These are phyloP conservation scores for Forpus xanthops DNA, from an alignment of 2,797 vertebrate species.

Conservation along the genomic window DNA sequence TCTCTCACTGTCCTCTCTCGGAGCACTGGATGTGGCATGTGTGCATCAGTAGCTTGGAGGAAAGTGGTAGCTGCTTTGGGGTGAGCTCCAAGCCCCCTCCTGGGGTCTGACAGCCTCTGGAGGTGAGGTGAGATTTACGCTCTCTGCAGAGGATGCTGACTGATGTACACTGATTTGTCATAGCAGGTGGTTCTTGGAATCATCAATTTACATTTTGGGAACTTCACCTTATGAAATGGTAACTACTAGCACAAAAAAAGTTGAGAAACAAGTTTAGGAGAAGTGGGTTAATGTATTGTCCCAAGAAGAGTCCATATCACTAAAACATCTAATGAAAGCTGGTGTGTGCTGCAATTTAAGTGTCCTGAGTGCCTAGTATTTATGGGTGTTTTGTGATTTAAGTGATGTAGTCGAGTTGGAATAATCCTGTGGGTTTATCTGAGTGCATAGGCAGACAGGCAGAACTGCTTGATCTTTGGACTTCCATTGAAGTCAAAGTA, in stretches of 20 bases:
- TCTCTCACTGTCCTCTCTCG: background rate
- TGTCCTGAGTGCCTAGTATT: background rate
- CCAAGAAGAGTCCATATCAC: background rate
- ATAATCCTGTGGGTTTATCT: background rate
- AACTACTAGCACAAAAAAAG: background rate
- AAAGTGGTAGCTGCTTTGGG: background rate
- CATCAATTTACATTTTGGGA: background rate
- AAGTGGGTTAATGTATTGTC: background rate
- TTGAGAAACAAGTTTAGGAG: background rate
- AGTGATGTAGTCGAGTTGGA: background rate
- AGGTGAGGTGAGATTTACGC: background rate
- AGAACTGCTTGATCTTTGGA: background rate
- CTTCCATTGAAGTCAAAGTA: background rate
- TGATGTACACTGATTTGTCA: rapidly evolving
- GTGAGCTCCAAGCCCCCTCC: background rate
- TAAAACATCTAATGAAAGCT: background rate
- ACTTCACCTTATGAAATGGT: background rate
- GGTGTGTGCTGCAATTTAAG: background rate
- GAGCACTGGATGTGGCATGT: rapidly evolving
- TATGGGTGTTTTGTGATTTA: background rate
- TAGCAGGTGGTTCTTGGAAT: background rate
- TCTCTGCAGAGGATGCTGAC: background rate
- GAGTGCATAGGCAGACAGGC: background rate
- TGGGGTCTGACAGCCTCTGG: background rate
- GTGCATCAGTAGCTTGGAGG: background rate